phyloP scores from a whole-genome alignment of 2,797 vertebrate genomes.

The Graptemys geographica region DNA sequence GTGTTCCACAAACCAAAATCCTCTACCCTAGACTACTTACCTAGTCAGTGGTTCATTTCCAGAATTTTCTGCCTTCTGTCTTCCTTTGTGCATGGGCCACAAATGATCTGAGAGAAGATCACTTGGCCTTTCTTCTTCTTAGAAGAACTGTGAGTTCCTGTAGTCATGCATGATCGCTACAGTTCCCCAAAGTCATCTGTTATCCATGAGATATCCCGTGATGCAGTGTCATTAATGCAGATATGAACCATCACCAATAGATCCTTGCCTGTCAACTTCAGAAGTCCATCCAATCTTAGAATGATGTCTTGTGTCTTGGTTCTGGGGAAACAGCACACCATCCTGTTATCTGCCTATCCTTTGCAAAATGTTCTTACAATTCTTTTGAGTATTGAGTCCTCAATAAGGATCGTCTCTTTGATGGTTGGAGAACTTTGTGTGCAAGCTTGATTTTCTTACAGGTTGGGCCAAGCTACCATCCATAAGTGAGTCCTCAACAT shows the following conservation, averaged over 20 bases:
- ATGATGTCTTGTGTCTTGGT: neutral
- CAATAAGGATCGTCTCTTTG: neutral
- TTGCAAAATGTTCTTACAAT: neutral
- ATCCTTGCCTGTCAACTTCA: neutral
- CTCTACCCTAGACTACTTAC: neutral
- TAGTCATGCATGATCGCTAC: too few species aligned
- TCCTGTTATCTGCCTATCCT: neutral
- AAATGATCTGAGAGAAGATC: neutral
- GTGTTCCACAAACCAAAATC: neutral
- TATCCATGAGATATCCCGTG: neutral
- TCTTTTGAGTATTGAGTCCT: neutral
- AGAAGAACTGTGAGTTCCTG: neutral
- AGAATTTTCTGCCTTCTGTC: neutral
- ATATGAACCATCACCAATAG: neutral
- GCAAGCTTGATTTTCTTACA: neutral
- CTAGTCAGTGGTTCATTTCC: neutral
- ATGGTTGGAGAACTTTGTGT: neutral
- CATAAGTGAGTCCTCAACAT: neutral
- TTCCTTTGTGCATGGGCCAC: neutral
- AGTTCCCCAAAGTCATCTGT: neutral
- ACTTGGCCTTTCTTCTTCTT: neutral
- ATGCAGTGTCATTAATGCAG: neutral
- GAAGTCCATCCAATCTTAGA: neutral
- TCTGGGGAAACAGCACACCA: neutral
- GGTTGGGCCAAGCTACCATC: neutral